These are phyloP conservation scores for Drosophila mettleri DNA, from an alignment of 2,888 invertebrate species.

Conservation along the genomic window DNA sequence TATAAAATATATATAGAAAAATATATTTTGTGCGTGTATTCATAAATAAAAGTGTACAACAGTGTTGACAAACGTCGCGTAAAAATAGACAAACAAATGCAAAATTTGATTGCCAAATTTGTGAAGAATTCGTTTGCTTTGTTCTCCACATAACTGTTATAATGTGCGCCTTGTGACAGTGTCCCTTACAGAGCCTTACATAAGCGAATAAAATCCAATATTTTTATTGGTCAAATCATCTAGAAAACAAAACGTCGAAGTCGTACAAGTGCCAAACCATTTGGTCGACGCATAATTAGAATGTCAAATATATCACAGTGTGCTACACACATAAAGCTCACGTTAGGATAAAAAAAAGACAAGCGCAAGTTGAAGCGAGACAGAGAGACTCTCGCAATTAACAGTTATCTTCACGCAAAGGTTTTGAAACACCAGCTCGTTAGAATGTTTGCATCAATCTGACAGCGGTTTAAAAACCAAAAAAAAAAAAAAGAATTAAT, in stretches of 20 bases:
- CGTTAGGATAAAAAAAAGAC: constrained; percentile 1
- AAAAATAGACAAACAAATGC: constrained; percentile 25
- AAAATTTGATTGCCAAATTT: constrained; percentile 12
- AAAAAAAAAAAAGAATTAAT: constrained; percentile 10
- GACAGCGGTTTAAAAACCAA: constrained; percentile 64
- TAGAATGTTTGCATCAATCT: constrained; percentile 67
- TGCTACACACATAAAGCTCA: constrained; percentile 34
- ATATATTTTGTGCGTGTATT: constrained; percentile 5
- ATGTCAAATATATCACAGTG: constrained; percentile 72
- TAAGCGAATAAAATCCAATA: constrained; percentile 18
- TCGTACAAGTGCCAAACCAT: constrained; percentile 46
- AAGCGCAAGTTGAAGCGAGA: constrained; percentile 1
- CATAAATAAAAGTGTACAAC: constrained; percentile 7
- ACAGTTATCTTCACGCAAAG: constrained; percentile 28
- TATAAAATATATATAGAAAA: constrained; percentile 16
- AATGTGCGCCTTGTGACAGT: constrained; percentile 72
- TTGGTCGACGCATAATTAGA: constrained; percentile 51
- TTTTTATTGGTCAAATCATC: constrained; percentile 9
- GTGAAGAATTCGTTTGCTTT: constrained; percentile 8
- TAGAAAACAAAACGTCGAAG: constrained; percentile 22
- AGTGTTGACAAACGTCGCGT: constrained; percentile 16
- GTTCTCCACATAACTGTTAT: constrained; percentile 12
- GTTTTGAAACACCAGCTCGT: constrained; percentile 21
- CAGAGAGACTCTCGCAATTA: constrained; percentile 1
- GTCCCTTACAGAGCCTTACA: constrained; percentile 31